Evolutionary conservation across 2,113 vertebrate species (phyloP).

Genomic region (Bufo bufo): DNA sequence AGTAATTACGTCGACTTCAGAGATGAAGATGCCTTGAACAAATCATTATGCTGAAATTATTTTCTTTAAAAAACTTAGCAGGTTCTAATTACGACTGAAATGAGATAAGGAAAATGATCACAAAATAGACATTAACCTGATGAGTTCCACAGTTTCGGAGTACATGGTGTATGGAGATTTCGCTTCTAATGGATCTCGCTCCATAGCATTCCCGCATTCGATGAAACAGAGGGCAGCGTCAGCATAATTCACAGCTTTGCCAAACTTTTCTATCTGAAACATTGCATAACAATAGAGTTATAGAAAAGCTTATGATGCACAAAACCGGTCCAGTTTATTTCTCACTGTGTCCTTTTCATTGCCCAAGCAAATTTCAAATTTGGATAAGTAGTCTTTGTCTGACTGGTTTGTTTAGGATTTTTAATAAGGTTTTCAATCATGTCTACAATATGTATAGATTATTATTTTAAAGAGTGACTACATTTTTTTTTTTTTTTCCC

Average conservation of each 20-base stretch:
- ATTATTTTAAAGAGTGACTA: neutral
- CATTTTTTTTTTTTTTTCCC: too few species aligned
- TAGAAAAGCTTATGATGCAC: conserved; percentile 18
- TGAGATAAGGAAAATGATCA: conserved; percentile 72
- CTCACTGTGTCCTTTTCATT: neutral
- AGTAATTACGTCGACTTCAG: conserved; percentile 79
- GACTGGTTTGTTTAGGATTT: neutral
- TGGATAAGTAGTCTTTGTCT: neutral
- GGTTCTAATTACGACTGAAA: conserved; percentile 73
- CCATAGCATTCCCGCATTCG: conserved; percentile 97
- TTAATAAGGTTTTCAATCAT: neutral
- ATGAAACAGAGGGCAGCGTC: conserved; percentile 97
- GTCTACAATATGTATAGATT: neutral
- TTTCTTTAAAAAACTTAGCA: conserved; percentile 73
- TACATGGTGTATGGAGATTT: conserved; percentile 99
- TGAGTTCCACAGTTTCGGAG: conserved; percentile 97
- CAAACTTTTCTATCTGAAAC: conserved; percentile 93
- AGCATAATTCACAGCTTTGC: conserved; percentile 96
- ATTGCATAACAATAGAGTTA: conserved; percentile 51
- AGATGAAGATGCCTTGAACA: conserved; percentile 74
- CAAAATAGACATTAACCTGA: conserved; percentile 84
- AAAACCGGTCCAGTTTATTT: neutral
- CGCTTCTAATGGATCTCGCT: conserved; percentile 94
- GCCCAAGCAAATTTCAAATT: neutral
- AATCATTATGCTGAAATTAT: conserved; percentile 75